Evolutionary conservation across 2,797 vertebrate species (phyloP).

Genomic region (Sebastes diploproa): DNA sequence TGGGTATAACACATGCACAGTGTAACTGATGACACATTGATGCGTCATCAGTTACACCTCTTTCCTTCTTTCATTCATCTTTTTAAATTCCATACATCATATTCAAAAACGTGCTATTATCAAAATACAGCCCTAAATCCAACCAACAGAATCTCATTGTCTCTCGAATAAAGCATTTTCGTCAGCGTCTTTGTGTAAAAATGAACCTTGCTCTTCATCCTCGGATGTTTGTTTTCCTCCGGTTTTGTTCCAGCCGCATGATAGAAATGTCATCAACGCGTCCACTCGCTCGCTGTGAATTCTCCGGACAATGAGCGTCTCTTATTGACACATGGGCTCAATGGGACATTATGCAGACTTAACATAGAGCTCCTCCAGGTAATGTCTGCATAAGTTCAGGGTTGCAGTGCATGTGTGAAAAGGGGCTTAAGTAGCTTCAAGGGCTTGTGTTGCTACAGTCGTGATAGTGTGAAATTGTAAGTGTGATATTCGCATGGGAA

Average conservation of each 20-base stretch:
- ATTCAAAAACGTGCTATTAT: too few relatives aligned
- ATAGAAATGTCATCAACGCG: too few relatives aligned
- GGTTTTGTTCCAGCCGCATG: too few relatives aligned
- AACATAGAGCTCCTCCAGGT: not conserved
- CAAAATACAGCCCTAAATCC: too few relatives aligned
- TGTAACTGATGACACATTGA: too few relatives aligned
- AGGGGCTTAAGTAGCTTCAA: not conserved
- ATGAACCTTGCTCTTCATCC: not conserved
- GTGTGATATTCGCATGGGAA: slow-evolving; percentile 29
- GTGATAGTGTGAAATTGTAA: slow-evolving; percentile 14
- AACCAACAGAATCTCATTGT: not conserved
- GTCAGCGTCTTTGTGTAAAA: not conserved
- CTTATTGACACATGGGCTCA: not conserved
- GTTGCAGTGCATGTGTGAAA: not conserved
- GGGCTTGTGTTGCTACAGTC: not conserved
- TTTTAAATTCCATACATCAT: too few relatives aligned
- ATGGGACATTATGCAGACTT: not conserved
- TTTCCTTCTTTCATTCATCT: too few relatives aligned
- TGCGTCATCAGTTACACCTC: too few relatives aligned
- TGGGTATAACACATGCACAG: too few relatives aligned
- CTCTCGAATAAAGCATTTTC: not conserved
- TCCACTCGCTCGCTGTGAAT: not conserved
- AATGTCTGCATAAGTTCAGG: too few relatives aligned
- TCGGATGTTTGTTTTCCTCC: too few relatives aligned
- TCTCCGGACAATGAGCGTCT: not conserved